These are phyloP conservation scores for Ditylenchus weischeri DNA, from an alignment of 2,888 invertebrate species.

Conservation along the genomic window DNA sequence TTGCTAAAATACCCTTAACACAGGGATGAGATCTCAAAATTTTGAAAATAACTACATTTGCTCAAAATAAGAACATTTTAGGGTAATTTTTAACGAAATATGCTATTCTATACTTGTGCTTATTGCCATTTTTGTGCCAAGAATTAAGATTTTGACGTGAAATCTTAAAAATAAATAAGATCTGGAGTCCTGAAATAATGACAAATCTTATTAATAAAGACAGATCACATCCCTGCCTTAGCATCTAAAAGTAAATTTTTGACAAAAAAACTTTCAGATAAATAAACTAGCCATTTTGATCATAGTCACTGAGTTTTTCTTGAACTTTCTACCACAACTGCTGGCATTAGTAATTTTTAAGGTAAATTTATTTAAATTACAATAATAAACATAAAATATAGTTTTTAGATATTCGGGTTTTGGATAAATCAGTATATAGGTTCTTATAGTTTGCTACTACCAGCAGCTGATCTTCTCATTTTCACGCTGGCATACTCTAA, in stretches of 20 bases:
- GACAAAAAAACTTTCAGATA: neutral
- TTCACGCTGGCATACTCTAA: neutral
- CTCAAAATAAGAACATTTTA: too few relatives aligned
- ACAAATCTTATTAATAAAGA: too few relatives aligned
- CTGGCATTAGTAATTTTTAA: neutral
- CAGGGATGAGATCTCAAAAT: too few relatives aligned
- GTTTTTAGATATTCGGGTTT: neutral
- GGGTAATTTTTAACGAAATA: too few relatives aligned
- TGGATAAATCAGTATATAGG: neutral
- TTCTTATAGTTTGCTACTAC: neutral
- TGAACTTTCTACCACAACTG: neutral
- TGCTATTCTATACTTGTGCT: too few relatives aligned
- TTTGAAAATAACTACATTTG: too few relatives aligned
- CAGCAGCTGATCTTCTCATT: neutral
- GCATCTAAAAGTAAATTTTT: conserved; percentile 4
- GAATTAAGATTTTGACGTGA: too few relatives aligned
- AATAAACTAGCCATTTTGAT: neutral
- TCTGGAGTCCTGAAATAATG: too few relatives aligned
- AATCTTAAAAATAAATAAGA: too few relatives aligned
- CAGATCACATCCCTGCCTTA: too few relatives aligned
- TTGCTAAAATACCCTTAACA: neutral
- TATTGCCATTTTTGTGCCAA: too few relatives aligned
- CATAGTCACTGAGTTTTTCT: neutral
- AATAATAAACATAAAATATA: neutral
- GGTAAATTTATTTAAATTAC: neutral